Evolutionary conservation across 2,888 invertebrate genomes (phyloP).

Genomic region (Enchytraeus crypticus): DNA sequence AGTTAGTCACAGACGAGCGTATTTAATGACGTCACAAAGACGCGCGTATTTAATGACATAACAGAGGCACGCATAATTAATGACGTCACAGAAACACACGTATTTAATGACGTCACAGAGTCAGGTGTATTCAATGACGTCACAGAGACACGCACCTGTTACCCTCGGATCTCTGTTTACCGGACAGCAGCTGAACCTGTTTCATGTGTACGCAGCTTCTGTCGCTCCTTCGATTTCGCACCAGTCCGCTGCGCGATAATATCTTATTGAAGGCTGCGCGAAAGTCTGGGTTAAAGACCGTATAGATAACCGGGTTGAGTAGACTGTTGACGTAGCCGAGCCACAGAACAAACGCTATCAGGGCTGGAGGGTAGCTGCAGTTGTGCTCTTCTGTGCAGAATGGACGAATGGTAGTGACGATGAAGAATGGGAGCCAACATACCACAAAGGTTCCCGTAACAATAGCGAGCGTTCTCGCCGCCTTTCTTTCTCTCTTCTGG

Average conservation of each 20-base stretch:
- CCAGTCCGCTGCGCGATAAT: constrained; percentile 45
- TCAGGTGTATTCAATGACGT: too few relatives aligned
- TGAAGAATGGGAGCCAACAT: constrained; percentile 91
- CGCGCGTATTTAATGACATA: too few relatives aligned
- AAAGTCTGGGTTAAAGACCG: constrained; percentile 85
- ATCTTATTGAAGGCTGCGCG: constrained; percentile 80
- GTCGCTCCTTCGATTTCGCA: constrained; percentile 34
- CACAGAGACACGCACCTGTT: too few relatives aligned
- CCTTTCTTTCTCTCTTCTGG: constrained; percentile 47
- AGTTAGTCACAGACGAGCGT: too few relatives aligned
- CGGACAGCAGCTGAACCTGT: too few relatives aligned
- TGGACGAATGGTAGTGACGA: constrained; percentile 74
- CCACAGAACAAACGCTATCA: constrained; percentile 59
- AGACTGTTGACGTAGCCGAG: constrained; percentile 85
- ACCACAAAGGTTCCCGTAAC: constrained; percentile 90
- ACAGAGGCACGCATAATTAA: too few relatives aligned
- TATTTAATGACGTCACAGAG: too few relatives aligned
- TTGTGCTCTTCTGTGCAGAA: constrained; percentile 59
- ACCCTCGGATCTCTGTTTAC: too few relatives aligned
- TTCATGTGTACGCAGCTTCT: too few relatives aligned
- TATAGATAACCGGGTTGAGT: constrained; percentile 82
- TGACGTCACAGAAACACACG: too few relatives aligned
- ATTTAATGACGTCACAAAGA: too few relatives aligned
- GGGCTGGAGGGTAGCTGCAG: constrained; percentile 40
- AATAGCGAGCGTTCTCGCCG: constrained; percentile 46